Percentiles rank a stretch among this genome's conserved stretches.
Conservation (phyloP, 2,113 vertebrate genomes). For the Vicugna pacos region DNA sequence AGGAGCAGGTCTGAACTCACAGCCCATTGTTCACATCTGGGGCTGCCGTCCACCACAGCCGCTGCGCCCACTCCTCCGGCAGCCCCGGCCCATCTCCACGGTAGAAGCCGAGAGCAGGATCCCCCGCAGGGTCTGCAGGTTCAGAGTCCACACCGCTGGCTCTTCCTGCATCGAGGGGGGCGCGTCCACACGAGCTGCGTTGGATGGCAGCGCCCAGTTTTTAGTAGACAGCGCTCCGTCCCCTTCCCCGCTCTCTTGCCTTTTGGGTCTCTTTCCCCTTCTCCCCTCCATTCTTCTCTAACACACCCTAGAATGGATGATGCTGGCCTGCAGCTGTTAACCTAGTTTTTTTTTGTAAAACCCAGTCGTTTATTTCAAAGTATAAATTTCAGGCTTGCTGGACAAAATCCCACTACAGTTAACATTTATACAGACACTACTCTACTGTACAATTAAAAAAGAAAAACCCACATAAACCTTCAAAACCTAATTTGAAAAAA, state of each 20-base stretch:
- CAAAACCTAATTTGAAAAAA: constrained; percentile 84
- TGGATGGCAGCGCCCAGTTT: no score
- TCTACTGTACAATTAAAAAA: constrained; percentile 85
- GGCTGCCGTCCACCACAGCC: not conserved
- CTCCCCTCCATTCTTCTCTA: not conserved
- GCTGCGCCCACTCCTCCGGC: not conserved
- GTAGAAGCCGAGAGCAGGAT: not conserved
- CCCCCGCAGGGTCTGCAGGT: not conserved
- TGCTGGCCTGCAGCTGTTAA: not conserved
- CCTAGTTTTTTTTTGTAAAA: constrained; percentile 74
- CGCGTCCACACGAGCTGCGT: not conserved
- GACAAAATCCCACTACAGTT: constrained; percentile 88
- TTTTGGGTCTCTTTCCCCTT: not conserved
- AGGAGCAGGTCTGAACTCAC: constrained; percentile 21
- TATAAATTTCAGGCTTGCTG: constrained; percentile 89
- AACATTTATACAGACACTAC: constrained; percentile 83
- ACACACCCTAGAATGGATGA: not conserved
- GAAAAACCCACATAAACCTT: constrained; percentile 68
- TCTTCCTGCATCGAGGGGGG: not conserved
- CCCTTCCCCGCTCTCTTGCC: not conserved
- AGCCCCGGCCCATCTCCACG: not conserved
- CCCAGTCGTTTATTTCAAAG: constrained; percentile 90
- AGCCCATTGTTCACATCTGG: not conserved
- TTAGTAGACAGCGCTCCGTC: not conserved
- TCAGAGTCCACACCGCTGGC: not conserved